Evolutionary conservation across 37 sponge, comb jelly and placozoan genomes (phyloP), one percentile per base, ranked within the genome.

Genomic region (Spongia lamella): DNA sequence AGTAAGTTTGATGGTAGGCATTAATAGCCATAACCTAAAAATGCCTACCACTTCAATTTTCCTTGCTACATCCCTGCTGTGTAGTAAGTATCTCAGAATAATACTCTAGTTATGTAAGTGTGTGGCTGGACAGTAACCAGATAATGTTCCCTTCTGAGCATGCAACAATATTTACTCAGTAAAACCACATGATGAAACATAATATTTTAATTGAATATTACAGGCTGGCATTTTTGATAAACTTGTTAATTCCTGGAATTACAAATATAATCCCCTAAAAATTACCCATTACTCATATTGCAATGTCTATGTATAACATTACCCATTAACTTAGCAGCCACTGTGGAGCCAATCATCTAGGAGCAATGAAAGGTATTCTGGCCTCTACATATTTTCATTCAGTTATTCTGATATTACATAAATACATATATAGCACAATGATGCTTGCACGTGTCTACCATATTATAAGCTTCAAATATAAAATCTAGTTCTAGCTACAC

Each of bases 301-400:
- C n/a, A n/a, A n/a, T n/a, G n/a, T n/a, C n/a, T n/a, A n/a, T n/a
- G n/a, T n/a, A 11, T 25, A 33, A 39, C 32, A 62, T 63, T 66
- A 86, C 99, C 99, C 96, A 98, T 95, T 24, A 98, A 70, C 74
- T 95, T 94, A 7, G 99, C 90, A 20, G 99, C 99, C 0, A 95
- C 89, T 16, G 99, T 82, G 24, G 99, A 79, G 27, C 99, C 99
- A 49, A 94, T 61, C 52, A 98, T 87, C 7, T 47, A 13, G 99
- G 99, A 32, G 99, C 93, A 32, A 98, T 87, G 65, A 95, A 89
- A 1, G 92, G 56, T 95, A 97, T 97, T 16, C 93, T 76, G 4
- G 90, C 79, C 75, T 98, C 99, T 27, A 98, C 99, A 65, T 95
- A 98, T 53, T 65, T 14, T 92, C 93, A 62, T 92, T 89, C 40